Percentiles rank a stretch among this genome's conserved stretches.
Conservation (phyloP, 2,797 vertebrate genomes). For the Ispidina picta region DNA sequence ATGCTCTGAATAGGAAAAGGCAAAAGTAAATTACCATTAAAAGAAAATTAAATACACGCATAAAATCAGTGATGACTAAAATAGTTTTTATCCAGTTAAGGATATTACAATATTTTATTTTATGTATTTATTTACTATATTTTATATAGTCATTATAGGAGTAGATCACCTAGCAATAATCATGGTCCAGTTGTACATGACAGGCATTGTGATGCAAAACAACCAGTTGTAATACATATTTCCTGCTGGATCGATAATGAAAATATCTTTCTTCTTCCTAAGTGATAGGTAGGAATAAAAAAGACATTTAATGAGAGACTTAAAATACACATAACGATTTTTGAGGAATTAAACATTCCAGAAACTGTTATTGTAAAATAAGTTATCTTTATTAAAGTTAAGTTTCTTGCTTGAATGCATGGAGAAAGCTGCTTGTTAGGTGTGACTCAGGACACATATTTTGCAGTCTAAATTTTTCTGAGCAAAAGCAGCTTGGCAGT, state of each 20-base stretch:
- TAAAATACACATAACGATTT: not conserved
- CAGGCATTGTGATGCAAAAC: slow-evolving; percentile 89
- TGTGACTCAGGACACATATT: not conserved
- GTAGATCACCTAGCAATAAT: slow-evolving; percentile 90
- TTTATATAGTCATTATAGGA: not conserved
- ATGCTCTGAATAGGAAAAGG: slow-evolving; percentile 82
- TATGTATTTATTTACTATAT: too few relatives aligned
- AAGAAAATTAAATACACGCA: not conserved
- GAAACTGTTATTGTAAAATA: not conserved
- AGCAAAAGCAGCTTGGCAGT: not conserved
- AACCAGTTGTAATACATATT: slow-evolving; percentile 95
- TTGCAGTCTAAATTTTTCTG: not conserved
- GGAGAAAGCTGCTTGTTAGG: not conserved
- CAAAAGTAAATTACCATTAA: not conserved
- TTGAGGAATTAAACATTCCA: not conserved
- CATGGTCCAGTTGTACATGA: slow-evolving; percentile 98
- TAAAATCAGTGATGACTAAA: not conserved
- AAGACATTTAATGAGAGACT: not conserved
- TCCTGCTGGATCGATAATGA: slow-evolving; percentile 87
- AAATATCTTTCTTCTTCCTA: slow-evolving; percentile 86
- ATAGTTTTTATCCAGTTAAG: not conserved
- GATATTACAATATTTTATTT: not conserved
- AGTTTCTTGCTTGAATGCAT: not conserved
- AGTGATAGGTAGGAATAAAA: not conserved
- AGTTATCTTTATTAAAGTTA: not conserved